Base-by-base conservation (phyloP, 1,140 invertebrate species). In the Charaxes varanes region DNA sequence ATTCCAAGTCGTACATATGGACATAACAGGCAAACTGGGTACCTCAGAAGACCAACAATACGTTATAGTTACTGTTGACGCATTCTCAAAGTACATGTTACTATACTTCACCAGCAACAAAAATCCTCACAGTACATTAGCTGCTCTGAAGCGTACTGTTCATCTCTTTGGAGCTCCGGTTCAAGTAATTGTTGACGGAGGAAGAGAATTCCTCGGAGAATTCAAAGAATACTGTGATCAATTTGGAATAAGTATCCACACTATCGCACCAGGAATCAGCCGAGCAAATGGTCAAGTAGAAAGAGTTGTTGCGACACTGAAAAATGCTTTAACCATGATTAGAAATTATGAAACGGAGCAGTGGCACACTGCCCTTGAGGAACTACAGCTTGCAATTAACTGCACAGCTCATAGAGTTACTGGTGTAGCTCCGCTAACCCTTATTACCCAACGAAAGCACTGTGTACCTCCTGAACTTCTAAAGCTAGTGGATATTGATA, bases 41-140 rank as follows among this genome's bases (percentile, higher is more conserved):
- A 49, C 60, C 3, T 63, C 52, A 6, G 2, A 4, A 3, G 14
- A 35, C n/a, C 13, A 47, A 3, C 24, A 67, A 15, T 63, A 63
- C n/a, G 52, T 61, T 0, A 27, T 84, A 4, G 67, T 70, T 0
- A 47, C 55, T 0, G 42, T 84, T 0, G 80, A 84, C 13, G 38
- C 66, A 0, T 83, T 69, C 34, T 69, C 62, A 0, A 73, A 55
- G 30, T 69, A 54, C 19, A 34, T 62, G 10, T 37, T 64, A 6
- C 11, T 67, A 0, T 4, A 30, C 21, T 10, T 52, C 12, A 2
- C 52, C 2, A 63, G 13, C 12, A 31, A 59, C 7, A 64, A 62
- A 12, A 60, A 17, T 14, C 51, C 18, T 21, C 6, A 22, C 7
- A 50, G 51, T 34, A 53, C 40, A 0, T 16, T 68, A 0, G 41